Base-by-base conservation (phyloP, 2,113 vertebrate genomes). In the Oryzias celebensis region DNA sequence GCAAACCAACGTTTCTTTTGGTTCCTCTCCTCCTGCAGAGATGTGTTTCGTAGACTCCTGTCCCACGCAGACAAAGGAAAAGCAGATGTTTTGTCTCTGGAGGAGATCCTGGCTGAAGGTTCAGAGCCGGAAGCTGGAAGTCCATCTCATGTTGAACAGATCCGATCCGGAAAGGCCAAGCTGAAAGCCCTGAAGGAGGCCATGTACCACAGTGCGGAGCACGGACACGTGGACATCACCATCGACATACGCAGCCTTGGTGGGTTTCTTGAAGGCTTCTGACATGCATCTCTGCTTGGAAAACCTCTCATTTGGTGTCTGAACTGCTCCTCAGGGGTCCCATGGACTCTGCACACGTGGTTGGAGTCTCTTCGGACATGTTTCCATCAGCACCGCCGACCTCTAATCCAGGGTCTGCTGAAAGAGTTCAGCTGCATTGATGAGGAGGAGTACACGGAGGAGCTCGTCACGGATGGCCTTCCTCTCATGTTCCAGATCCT, bases 341-440 rank as follows among this genome's bases (percentile, higher is more conserved):
- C 96, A 0, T 99, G 97, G 97, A 98, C 94, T 0, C 90, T 99
- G 72, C 97, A 99, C 88, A 96, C 94, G 0, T 99, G 97, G 97
- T 72, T 98, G 80, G 95, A 98, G 87, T 98, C 96, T 18, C 81
- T 99, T 85, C 91, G 95, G 15, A 95, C 94, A 0, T 96, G 96
- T 66, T 99, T 97, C 89, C 92, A 93, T 81, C 97, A 98, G 82
- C 94, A 97, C 85, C 91, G 97, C 22, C 86, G 96, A 44, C 96
- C 95, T 0, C 91, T 98, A 75, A 96, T 98, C 87, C 95, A 98
- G 77, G 95, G 96, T 74, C 87, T 99, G 28, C 85, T 99, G 3
- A 97, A 98, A 84, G 97, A 99, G 90, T 99, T 99, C 82, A 94
- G 93, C 89, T 95, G 93, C 73, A 97, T 99, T 14, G 95, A 98